Evolutionary conservation across 2,888 invertebrate genomes (phyloP).

Genomic region (Drosophila barbarae): DNA sequence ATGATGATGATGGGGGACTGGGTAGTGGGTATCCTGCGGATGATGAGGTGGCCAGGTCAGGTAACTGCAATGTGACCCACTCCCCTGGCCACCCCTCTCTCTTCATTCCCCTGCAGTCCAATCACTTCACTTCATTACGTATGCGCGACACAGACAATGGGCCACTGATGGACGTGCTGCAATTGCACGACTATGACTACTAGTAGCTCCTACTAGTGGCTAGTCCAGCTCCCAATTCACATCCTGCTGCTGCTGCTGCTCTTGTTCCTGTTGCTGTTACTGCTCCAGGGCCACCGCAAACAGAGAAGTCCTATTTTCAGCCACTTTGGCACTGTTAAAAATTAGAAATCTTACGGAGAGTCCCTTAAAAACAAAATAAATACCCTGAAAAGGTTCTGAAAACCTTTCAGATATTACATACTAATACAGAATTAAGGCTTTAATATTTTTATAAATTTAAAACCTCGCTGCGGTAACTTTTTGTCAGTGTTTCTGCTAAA

Average conservation of each 20-base stretch:
- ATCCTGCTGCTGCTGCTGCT: slow-evolving; percentile 1
- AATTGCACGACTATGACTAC: slow-evolving; percentile 39
- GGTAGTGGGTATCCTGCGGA: not conserved
- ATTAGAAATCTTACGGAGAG: not conserved
- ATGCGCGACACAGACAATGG: slow-evolving; percentile 74
- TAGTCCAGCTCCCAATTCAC: slow-evolving; percentile 4
- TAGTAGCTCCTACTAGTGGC: slow-evolving; percentile 28
- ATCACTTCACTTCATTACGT: slow-evolving; percentile 65
- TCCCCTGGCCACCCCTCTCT: not conserved
- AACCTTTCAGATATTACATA: not conserved
- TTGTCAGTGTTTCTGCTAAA: not conserved
- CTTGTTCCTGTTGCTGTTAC: not conserved
- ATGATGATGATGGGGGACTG: not conserved
- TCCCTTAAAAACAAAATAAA: not conserved
- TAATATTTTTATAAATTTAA: not conserved
- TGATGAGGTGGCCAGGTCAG: slow-evolving; percentile 42
- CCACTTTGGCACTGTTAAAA: slow-evolving; percentile 30
- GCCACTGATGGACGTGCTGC: slow-evolving; percentile 74
- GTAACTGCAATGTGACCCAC: slow-evolving; percentile 30
- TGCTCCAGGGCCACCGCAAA: slow-evolving; percentile 48
- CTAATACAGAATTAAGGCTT: not conserved
- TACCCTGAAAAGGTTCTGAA: not conserved
- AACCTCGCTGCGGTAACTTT: not conserved
- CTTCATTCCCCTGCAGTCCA: slow-evolving; percentile 29
- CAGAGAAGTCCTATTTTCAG: slow-evolving; percentile 39